Conservation (phyloP, 2,797 vertebrate species). For the Miopithecus talapoin region DNA sequence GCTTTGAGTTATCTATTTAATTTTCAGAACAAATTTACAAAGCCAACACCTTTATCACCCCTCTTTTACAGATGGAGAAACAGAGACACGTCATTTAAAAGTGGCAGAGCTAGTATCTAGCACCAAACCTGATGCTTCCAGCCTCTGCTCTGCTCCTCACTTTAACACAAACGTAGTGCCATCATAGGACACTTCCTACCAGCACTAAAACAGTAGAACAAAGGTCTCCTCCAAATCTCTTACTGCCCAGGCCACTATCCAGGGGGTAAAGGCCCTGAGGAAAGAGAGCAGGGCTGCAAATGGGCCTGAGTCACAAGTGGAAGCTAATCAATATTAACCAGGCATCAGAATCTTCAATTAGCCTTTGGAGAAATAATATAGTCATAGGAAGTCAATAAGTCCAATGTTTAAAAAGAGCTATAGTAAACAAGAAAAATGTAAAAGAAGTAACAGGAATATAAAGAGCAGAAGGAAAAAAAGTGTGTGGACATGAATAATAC, state of each 20-base stretch:
- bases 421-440: neutral
- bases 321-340: neutral
- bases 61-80: neutral
- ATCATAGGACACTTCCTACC: too few relatives aligned
- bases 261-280: neutral
- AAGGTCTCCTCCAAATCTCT: neutral
- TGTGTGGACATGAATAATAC: accelerated
- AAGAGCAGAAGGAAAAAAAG: neutral
- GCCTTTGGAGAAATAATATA: neutral
- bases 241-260: neutral
- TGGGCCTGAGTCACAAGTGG: neutral
- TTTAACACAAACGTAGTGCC: neutral
- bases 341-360: conserved; percentile 1
- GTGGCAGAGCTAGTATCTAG: neutral
- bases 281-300: neutral
- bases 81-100: neutral
- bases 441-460: neutral
- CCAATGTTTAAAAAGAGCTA: neutral
- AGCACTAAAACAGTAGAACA: neutral
- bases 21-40: neutral
- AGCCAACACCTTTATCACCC: neutral
- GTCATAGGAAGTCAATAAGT: neutral
- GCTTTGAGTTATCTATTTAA: neutral
- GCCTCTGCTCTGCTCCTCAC: neutral
- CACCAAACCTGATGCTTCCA: neutral